Percentiles rank a stretch among this genome's conserved stretches.
These are phyloP conservation scores for Vulpes vulpes DNA, from an alignment of 2,113 vertebrate species.

Conservation along the genomic window DNA sequence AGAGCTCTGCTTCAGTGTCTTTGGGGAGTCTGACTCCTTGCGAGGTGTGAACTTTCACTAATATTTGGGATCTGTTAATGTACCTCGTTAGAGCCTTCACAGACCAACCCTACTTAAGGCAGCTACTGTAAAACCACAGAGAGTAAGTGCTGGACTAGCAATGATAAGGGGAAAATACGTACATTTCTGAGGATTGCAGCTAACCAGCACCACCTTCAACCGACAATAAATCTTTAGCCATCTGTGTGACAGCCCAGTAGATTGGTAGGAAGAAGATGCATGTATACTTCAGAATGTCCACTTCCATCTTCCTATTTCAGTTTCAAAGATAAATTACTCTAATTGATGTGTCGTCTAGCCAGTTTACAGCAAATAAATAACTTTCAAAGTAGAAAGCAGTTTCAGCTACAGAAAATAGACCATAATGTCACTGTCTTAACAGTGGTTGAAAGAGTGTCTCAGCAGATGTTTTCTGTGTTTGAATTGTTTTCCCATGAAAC, in stretches of 20 bases:
- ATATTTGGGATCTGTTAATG: not conserved
- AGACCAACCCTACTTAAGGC: not conserved
- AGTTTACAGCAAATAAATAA: constrained; percentile 60
- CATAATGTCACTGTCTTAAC: not conserved
- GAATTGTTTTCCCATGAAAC: not conserved
- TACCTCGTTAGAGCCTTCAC: not conserved
- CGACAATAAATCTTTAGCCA: not conserved
- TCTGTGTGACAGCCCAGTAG: not conserved
- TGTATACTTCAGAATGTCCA: not conserved
- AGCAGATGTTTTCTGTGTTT: constrained; percentile 57
- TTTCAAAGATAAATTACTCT: constrained; percentile 56
- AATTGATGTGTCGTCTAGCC: not conserved
- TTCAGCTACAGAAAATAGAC: not conserved
- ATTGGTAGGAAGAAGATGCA: constrained; percentile 23
- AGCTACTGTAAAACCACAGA: constrained; percentile 24
- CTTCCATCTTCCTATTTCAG: constrained; percentile 50
- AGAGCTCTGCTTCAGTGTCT: not conserved
- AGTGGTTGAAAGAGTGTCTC: not conserved
- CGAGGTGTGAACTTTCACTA: not conserved
- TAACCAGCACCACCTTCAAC: not conserved
- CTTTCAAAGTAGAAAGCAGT: constrained; percentile 33
- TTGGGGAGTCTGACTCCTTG: constrained; percentile 16
- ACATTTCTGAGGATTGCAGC: constrained; percentile 50
- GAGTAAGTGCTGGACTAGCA: not conserved
- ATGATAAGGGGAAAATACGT: not conserved